Evolutionary conservation across 2,797 vertebrate genomes (phyloP).

Genomic region (Balearica regulorum): DNA sequence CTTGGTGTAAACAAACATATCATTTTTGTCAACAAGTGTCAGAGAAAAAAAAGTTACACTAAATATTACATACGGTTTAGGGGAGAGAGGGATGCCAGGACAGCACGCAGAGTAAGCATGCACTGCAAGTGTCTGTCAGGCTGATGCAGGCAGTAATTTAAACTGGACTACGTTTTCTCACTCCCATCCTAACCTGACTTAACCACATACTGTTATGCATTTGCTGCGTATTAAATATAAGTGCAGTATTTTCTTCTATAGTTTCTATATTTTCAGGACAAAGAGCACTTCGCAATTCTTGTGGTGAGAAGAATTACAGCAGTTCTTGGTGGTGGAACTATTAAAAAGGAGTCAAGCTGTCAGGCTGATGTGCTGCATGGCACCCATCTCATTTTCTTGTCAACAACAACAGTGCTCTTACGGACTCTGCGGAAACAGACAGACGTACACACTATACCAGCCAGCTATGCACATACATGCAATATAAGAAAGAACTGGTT

Average conservation of each 20-base stretch:
- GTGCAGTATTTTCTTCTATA: not conserved
- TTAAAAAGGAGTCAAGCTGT: not conserved
- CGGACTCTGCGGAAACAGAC: not conserved
- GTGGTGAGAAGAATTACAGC: not conserved
- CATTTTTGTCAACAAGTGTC: not conserved
- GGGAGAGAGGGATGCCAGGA: not conserved
- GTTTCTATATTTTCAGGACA: not conserved
- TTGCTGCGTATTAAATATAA: not conserved
- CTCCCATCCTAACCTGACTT: not conserved
- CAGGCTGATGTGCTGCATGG: not conserved
- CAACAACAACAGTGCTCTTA: not conserved
- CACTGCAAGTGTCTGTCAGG: not conserved
- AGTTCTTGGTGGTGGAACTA: not conserved
- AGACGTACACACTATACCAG: not conserved
- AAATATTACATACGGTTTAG: accelerated
- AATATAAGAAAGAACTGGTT: not conserved
- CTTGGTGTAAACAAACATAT: not conserved
- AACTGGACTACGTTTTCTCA: not conserved
- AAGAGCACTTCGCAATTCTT: not conserved
- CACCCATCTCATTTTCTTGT: not conserved
- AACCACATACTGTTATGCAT: accelerated
- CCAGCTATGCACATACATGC: not conserved
- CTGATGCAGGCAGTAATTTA: not conserved
- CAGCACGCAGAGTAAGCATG: not conserved
- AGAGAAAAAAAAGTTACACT: not conserved